These are phyloP conservation scores for Holcopasites calliopsidis DNA, from an alignment of 1,140 invertebrate genomes.

Conservation along the genomic window DNA sequence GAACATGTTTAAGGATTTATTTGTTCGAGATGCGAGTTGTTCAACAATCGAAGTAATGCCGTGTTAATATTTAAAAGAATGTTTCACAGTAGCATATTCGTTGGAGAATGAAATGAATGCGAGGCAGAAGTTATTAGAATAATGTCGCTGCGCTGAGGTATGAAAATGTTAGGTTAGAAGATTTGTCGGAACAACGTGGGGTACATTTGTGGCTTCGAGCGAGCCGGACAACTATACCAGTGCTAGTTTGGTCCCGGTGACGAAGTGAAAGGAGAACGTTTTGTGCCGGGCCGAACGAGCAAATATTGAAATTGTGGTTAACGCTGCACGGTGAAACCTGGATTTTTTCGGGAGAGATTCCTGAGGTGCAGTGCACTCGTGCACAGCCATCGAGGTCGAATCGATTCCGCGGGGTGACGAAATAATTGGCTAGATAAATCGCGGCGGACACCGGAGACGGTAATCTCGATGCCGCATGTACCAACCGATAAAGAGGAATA, in stretches of 20 bases:
- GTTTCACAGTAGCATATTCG: too few relatives aligned
- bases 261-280: slow-evolving; percentile 29
- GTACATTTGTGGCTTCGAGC: too few relatives aligned
- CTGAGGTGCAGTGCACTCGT: not conserved
- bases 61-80: too few relatives aligned
- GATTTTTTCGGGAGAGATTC: slow-evolving; percentile 4
- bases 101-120: too few relatives aligned
- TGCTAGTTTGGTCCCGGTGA: not conserved
- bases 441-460: not conserved
- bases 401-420: slow-evolving; percentile 10
- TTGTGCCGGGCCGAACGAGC: slow-evolving; percentile 16
- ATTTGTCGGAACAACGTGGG: not conserved
- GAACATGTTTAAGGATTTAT: too few relatives aligned
- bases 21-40: too few relatives aligned
- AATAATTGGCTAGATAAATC: slow-evolving; percentile 34
- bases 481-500: slow-evolving; percentile 7
- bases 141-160: too few relatives aligned
- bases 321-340: slow-evolving; percentile 2
- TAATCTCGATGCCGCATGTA: not conserved
- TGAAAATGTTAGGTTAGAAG: too few relatives aligned
- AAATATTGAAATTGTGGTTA: slow-evolving; percentile 41
- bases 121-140: too few relatives aligned
- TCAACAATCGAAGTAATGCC: too few relatives aligned
- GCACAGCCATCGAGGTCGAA: not conserved
- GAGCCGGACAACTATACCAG: not conserved